phyloP scores from a whole-genome alignment of 2,888 invertebrate species.

The Apamea anceps region DNA sequence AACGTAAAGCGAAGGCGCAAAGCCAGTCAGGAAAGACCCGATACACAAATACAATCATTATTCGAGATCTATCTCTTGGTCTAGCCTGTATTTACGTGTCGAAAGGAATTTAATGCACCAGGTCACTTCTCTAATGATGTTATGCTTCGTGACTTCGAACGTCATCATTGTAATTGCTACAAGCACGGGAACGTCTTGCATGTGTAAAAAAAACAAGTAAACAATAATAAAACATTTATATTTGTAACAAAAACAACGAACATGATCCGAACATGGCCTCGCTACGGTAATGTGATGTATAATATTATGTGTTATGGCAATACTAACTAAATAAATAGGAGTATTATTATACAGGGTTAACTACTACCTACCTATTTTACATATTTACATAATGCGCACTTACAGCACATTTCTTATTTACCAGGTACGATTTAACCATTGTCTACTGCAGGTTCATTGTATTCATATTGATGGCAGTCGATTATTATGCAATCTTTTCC shows the following conservation, averaged over 20 bases:
- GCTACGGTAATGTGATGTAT: constrained; percentile 53
- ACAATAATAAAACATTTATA: constrained; percentile 57
- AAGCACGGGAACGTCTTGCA: constrained; percentile 4
- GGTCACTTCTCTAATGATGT: constrained; percentile 23
- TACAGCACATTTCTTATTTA: constrained; percentile 32
- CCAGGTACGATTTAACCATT: constrained; percentile 45
- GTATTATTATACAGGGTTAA: constrained; percentile 39
- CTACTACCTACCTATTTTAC: constrained; percentile 43
- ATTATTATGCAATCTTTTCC: constrained; percentile 22
- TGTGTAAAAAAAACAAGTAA: constrained; percentile 41
- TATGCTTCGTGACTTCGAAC: constrained; percentile 18
- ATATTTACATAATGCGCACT: constrained; percentile 63
- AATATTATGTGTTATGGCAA: constrained; percentile 63
- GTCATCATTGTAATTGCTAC: constrained; percentile 23
- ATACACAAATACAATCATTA: neutral
- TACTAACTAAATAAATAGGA: constrained; percentile 56
- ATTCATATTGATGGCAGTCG: constrained; percentile 26
- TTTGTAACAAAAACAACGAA: constrained; percentile 65
- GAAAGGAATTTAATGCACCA: neutral
- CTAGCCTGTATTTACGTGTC: neutral
- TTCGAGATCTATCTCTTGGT: neutral
- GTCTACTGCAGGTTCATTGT: constrained; percentile 10
- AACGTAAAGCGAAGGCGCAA: too few species aligned
- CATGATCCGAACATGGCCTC: constrained; percentile 91
- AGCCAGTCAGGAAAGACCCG: neutral